phyloP scores from a whole-genome alignment of 2,113 vertebrate genomes.

The Percopsis transmontana region DNA sequence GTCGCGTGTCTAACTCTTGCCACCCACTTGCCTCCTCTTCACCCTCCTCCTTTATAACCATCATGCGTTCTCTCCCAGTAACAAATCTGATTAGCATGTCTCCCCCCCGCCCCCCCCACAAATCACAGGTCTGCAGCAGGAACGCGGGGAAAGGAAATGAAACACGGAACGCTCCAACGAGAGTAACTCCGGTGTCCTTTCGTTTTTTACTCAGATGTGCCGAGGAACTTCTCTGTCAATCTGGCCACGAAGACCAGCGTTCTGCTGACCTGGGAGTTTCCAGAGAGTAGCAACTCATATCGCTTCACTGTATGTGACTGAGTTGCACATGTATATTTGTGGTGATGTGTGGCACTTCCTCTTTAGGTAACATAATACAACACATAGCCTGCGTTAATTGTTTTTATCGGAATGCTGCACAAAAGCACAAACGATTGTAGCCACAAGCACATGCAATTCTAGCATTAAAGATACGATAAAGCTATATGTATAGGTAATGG shows the following conservation, averaged over 20 bases:
- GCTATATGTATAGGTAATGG: too few relatives aligned
- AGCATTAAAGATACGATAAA: not conserved
- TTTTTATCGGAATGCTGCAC: too few relatives aligned
- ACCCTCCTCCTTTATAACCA: slow-evolving; percentile 52
- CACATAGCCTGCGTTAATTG: not conserved
- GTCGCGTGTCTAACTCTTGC: slow-evolving; percentile 58
- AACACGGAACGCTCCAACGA: not conserved
- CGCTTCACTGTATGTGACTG: slow-evolving; percentile 85
- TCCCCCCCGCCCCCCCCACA: slow-evolving; percentile 18
- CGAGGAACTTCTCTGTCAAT: slow-evolving; percentile 97
- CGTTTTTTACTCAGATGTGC: slow-evolving; percentile 83
- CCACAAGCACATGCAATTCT: not conserved
- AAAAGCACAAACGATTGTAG: too few relatives aligned
- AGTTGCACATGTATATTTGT: not conserved
- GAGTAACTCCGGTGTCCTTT: slow-evolving; percentile 34
- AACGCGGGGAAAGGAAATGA: slow-evolving; percentile 18
- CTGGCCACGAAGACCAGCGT: slow-evolving; percentile 95
- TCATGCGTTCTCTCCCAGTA: slow-evolving; percentile 36
- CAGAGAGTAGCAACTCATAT: slow-evolving; percentile 88
- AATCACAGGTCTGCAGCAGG: slow-evolving; percentile 40
- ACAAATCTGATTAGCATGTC: slow-evolving; percentile 41
- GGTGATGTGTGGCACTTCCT: not conserved
- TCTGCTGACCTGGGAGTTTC: slow-evolving; percentile 96
- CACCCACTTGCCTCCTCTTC: slow-evolving; percentile 57
- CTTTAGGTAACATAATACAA: not conserved